Evolutionary conservation across 1,140 invertebrate genomes (phyloP).

Genomic region (Hestina assimilis): DNA sequence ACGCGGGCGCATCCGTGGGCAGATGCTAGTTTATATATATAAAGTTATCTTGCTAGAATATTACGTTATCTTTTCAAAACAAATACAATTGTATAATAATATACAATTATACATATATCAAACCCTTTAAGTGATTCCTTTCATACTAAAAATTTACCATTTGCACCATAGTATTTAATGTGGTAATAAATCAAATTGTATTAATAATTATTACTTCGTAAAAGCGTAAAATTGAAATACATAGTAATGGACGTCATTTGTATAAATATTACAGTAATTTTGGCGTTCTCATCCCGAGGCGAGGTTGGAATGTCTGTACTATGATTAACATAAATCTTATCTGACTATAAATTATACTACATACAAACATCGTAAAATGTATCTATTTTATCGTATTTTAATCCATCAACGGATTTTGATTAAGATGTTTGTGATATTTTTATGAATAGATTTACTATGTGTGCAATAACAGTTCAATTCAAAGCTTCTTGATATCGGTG

Average conservation of each 20-base stretch:
- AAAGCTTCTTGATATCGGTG: too few relatives aligned
- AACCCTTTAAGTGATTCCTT: too few relatives aligned
- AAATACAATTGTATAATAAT: too few relatives aligned
- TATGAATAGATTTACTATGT: neutral
- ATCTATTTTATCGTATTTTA: neutral
- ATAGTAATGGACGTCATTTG: constrained; percentile 5
- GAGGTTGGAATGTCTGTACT: constrained; percentile 3
- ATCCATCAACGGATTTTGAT: neutral
- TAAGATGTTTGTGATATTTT: neutral
- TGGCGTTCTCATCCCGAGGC: neutral
- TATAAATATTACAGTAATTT: constrained; percentile 10
- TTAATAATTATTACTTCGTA: constrained; percentile 3
- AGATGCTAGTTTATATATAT: too few relatives aligned
- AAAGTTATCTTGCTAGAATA: too few relatives aligned
- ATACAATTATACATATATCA: neutral
- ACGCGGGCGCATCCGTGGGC: too few relatives aligned
- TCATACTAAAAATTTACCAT: too few relatives aligned
- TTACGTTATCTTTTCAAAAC: too few relatives aligned
- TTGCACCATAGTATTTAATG: too few relatives aligned
- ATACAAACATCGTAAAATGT: neutral
- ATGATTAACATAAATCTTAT: constrained; percentile 17
- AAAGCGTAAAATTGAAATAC: neutral
- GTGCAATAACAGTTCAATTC: too few relatives aligned
- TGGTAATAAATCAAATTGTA: constrained; percentile 7
- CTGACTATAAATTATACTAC: neutral